A percentile compares a stretch with the other conserved stretches of the same genome.
These are phyloP conservation scores for Elachura formosa DNA, from an alignment of 2,113 vertebrate genomes.

Conservation along the genomic window DNA sequence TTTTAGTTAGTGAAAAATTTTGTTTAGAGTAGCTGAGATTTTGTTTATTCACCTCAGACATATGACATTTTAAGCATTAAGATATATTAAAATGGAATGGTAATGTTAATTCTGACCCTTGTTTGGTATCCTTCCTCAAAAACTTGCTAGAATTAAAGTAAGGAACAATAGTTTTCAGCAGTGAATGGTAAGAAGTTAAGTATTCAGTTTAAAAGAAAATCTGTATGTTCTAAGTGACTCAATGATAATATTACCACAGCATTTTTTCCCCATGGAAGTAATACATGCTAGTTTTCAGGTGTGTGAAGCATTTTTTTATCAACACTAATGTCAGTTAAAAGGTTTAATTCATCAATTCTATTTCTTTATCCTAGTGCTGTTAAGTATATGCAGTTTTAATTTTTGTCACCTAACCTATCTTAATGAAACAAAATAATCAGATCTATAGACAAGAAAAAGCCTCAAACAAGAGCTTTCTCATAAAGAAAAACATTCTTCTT, in stretches of 20 bases:
- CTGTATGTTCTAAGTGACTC: neutral
- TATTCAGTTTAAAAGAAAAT: neutral
- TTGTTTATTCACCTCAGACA: neutral
- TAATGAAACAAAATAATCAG: neutral
- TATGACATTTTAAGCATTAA: neutral
- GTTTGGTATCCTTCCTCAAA: neutral
- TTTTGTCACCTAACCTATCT: neutral
- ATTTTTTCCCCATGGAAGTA: neutral
- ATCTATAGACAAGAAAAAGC: neutral
- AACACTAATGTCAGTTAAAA: neutral
- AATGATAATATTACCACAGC: neutral
- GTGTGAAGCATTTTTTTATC: neutral
- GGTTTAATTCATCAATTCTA: neutral
- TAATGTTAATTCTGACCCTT: neutral
- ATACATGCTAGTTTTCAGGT: neutral
- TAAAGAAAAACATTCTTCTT: neutral
- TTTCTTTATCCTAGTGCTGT: neutral
- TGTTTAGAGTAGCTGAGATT: neutral
- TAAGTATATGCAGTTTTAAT: neutral
- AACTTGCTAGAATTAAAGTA: neutral
- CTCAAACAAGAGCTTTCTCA: neutral
- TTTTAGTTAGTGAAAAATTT: neutral
- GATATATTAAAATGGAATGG: neutral
- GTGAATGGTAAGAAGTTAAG: neutral
- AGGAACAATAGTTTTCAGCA: neutral